Percentiles rank a stretch among this genome's conserved stretches.
These are phyloP conservation scores for Ceratothoa steindachneri DNA, from an alignment of 2,888 invertebrate genomes.

Conservation along the genomic window DNA sequence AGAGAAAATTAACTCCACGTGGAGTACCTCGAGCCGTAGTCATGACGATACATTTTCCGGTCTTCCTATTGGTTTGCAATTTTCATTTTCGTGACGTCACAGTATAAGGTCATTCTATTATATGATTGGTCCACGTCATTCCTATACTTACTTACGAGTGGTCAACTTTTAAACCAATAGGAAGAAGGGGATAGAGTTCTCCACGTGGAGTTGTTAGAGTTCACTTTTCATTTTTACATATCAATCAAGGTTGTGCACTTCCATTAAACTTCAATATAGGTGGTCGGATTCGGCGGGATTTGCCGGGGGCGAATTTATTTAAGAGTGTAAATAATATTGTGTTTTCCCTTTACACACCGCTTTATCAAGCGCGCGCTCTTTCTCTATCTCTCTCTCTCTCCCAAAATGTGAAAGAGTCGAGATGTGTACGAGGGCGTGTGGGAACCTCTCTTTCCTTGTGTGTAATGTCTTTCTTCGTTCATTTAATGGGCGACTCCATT, in stretches of 20 bases:
- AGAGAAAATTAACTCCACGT: conserved; percentile 11
- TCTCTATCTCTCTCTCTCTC: neutral
- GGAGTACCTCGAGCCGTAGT: neutral
- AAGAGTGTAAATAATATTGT: conserved; percentile 4
- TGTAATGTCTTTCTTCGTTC: too few relatives aligned
- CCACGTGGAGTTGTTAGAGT: conserved; percentile 7
- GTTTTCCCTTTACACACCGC: neutral
- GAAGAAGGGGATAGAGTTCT: neutral
- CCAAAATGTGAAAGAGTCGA: too few relatives aligned
- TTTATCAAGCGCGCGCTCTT: too few relatives aligned
- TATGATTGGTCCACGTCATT: too few relatives aligned
- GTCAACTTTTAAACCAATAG: neutral
- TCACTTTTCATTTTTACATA: conserved; percentile 12
- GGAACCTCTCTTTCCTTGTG: too few relatives aligned
- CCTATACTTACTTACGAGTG: too few relatives aligned
- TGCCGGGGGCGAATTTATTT: conserved; percentile 3
- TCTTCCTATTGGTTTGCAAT: neutral
- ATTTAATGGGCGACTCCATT: too few relatives aligned
- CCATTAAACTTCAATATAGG: conserved; percentile 9
- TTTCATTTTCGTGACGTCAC: neutral
- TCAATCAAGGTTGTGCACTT: conserved; percentile 3
- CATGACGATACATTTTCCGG: neutral
- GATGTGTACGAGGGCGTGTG: too few relatives aligned
- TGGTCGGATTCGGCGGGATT: conserved; percentile 5
- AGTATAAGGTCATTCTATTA: too few relatives aligned